Evolutionary conservation across 1,140 invertebrate species (phyloP), one percentile per base, ranked within the genome.

Genomic region (Monomorium pharaonis): DNA sequence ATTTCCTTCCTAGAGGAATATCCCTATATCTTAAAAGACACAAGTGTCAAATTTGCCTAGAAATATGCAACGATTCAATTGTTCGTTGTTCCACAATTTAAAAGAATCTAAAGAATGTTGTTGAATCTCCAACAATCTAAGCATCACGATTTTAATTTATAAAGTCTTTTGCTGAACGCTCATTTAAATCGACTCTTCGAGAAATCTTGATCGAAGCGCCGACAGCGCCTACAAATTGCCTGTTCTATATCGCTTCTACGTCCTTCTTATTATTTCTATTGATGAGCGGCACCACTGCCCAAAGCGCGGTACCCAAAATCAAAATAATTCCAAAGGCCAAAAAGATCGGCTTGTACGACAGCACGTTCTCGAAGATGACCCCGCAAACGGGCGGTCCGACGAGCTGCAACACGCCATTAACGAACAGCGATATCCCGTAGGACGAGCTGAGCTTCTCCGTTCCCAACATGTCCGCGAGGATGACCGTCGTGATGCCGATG

Each of bases 401-500:
- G 18, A 98, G 92, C 92, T 98, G 97, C 5, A 98, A 90, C 27
- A 98, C 95, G 3, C 97, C 97, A 91, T 98, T 98, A 14, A 98
- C 96, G 90, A 98, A 98, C 7, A 98, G 93, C 81, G 97, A 97
- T 30, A 98, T 97, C 16, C 97, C 97, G 86, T 98, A 98, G 0
- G 97, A 97, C 0, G 97, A 97, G 87, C 97, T 97, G 0, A 98
- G 91, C n/a, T 97, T 94, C 89, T 98, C 97, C 0, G 97, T 96
- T 1, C 98, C 98, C 2, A 98, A 92, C 96, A 98, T 97, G 92
- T 98, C 97, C 0, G 97, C 97, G 95, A 98, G 97, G 0, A 98
- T 97, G 37, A 98, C 96, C 6, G 97, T 97, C 0, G 97, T 98
- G 1, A 98, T 97, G 24, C 97, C 98, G 1, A 98, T 97, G 91